Percentiles rank a stretch among this genome's conserved stretches.
These are phyloP conservation scores for Aix galericulata DNA, from an alignment of 2,113 vertebrate genomes.

Conservation along the genomic window DNA sequence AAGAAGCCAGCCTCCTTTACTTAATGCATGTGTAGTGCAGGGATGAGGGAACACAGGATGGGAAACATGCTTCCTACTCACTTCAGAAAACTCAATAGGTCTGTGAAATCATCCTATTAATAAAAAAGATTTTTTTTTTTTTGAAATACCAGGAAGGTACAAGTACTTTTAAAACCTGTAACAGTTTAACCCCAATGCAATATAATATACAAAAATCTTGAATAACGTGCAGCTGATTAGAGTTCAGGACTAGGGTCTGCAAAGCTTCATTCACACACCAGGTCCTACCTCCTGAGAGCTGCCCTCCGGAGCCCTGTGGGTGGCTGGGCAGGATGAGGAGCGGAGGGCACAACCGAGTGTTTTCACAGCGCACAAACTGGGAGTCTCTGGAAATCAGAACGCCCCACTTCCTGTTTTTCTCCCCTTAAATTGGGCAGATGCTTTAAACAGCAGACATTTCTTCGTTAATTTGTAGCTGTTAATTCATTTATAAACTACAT, in stretches of 20 bases:
- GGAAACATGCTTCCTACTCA: neutral
- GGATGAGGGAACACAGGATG: neutral
- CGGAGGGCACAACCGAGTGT: neutral
- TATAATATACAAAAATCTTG: neutral
- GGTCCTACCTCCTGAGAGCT: neutral
- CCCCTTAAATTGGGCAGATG: neutral
- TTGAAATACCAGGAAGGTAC: neutral
- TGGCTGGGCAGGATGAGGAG: neutral
- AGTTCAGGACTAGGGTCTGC: neutral
- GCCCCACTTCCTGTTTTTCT: neutral
- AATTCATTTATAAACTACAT: conserved; percentile 56
- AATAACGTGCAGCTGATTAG: neutral
- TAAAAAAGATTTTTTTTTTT: neutral
- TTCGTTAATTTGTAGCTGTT: conserved; percentile 46
- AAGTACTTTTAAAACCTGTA: neutral
- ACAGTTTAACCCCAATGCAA: neutral
- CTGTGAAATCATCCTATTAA: neutral
- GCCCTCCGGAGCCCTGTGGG: neutral
- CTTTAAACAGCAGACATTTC: conserved; percentile 47
- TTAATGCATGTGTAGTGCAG: neutral
- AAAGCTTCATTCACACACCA: neutral
- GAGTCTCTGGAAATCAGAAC: neutral
- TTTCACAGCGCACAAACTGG: neutral
- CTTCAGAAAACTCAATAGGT: neutral
- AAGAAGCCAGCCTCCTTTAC: neutral